phyloP scores from a whole-genome alignment of 2,797 vertebrate species.

The Anolis apletophallus region DNA sequence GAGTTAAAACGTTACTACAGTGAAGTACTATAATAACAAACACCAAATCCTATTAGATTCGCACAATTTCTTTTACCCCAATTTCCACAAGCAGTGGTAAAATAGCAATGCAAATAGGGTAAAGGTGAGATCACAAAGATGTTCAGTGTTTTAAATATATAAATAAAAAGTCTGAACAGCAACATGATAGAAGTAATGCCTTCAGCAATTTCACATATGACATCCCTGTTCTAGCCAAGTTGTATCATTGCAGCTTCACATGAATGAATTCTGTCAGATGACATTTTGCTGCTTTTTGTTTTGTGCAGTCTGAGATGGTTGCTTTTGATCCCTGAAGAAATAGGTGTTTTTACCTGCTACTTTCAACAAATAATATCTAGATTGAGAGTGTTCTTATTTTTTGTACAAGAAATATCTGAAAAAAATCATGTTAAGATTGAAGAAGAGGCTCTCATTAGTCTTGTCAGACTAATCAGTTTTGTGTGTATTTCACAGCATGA shows the following conservation, averaged over 20 bases:
- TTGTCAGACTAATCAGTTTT: conserved; percentile 4
- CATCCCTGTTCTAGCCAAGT: conserved; percentile 61
- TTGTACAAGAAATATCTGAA: conserved; percentile 5
- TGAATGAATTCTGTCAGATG: conserved; percentile 73
- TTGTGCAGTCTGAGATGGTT: conserved; percentile 69
- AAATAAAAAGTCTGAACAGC: conserved; percentile 53
- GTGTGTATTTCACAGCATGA: conserved; percentile 14
- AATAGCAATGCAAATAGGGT: conserved; percentile 29
- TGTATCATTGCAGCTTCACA: conserved; percentile 64
- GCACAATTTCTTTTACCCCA: neutral
- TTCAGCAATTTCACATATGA: conserved; percentile 61
- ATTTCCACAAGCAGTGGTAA: neutral
- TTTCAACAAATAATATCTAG: conserved; percentile 36
- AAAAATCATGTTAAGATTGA: neutral
- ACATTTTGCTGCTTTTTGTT: conserved; percentile 73
- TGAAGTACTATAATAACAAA: neutral
- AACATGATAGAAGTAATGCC: conserved; percentile 59
- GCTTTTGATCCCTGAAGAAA: conserved; percentile 60
- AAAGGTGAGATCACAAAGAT: conserved; percentile 26
- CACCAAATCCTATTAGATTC: conserved; percentile 24
- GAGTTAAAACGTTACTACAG: neutral
- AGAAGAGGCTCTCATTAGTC: conserved; percentile 2
- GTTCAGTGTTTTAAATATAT: conserved; percentile 18
- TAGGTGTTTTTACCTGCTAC: conserved; percentile 67
- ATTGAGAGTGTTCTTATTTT: conserved; percentile 35